phyloP scores from a whole-genome alignment of 1,140 invertebrate species.

The Achroia grisella region DNA sequence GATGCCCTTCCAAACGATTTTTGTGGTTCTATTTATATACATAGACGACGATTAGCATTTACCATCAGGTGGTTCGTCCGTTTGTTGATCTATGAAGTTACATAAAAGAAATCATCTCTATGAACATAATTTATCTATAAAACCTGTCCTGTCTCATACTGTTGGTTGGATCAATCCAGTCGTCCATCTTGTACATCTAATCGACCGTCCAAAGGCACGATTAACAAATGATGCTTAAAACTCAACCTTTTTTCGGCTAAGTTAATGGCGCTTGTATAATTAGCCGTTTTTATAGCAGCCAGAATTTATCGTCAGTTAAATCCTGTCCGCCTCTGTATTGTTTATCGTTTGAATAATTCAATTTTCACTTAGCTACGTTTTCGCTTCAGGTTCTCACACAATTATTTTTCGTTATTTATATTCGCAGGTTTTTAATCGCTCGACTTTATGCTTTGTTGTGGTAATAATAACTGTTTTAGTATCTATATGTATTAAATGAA shows the following conservation, averaged over 20 bases:
- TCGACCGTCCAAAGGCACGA: constrained; percentile 34
- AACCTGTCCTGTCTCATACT: constrained; percentile 17
- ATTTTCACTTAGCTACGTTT: no score
- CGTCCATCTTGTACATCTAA: constrained; percentile 43
- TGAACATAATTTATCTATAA: no score
- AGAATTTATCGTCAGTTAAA: constrained; percentile 7
- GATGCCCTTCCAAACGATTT: no score
- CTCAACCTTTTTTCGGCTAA: constrained; percentile 59
- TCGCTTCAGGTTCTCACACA: background rate
- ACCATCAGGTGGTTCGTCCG: no score
- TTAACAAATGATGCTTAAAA: constrained; percentile 61
- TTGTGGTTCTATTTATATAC: no score
- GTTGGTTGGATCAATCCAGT: constrained; percentile 6
- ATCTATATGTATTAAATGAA: no score
- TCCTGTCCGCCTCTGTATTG: constrained; percentile 12
- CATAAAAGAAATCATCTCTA: no score
- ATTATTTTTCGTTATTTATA: background rate
- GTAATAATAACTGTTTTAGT: background rate
- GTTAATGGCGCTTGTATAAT: constrained; percentile 52
- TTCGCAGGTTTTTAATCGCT: no score
- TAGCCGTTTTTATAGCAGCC: constrained; percentile 41
- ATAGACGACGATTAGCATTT: no score
- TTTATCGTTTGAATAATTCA: constrained; percentile 15
- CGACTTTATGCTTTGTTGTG: no score
- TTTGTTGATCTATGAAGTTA: no score